phyloP scores from a whole-genome alignment of 2,888 invertebrate species.

The Machimus atricapillus region DNA sequence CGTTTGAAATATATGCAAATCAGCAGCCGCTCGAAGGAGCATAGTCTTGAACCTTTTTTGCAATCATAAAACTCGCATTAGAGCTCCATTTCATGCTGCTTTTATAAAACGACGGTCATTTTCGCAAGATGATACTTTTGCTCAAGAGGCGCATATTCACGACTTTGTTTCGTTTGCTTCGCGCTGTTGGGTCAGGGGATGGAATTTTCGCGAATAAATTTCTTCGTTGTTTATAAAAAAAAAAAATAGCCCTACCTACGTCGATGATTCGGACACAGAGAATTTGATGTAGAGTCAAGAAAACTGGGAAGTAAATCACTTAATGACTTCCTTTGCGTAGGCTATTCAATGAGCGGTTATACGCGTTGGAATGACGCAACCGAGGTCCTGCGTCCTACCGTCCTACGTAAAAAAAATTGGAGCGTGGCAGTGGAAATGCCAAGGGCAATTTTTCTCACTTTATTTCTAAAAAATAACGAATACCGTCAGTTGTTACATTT shows the following conservation, averaged over 20 bases:
- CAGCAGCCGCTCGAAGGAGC: neutral
- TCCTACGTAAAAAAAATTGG: neutral
- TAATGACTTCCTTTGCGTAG: neutral
- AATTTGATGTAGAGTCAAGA: neutral
- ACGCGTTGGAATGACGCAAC: neutral
- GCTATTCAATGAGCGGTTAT: neutral
- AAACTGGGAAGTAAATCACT: neutral
- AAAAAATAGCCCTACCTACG: neutral
- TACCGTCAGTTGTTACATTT: neutral
- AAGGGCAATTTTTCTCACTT: neutral
- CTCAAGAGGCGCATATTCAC: neutral
- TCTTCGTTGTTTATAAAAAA: neutral
- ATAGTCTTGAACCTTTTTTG: conserved; percentile 3
- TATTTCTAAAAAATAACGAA: neutral
- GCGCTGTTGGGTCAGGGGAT: neutral
- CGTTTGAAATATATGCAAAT: conserved; percentile 26
- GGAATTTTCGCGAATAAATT: neutral
- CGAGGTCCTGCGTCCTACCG: neutral
- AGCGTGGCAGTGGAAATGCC: neutral
- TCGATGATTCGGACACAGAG: neutral
- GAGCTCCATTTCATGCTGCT: conserved; percentile 31
- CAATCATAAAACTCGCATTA: conserved; percentile 37
- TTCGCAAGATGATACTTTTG: conserved; percentile 27
- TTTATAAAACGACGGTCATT: conserved; percentile 4
- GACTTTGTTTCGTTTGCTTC: neutral